A percentile compares a stretch with the other conserved stretches of the same genome.
Evolutionary conservation across 2,797 vertebrate genomes (phyloP).

Genomic region (Hydrocynus forskahlii): DNA sequence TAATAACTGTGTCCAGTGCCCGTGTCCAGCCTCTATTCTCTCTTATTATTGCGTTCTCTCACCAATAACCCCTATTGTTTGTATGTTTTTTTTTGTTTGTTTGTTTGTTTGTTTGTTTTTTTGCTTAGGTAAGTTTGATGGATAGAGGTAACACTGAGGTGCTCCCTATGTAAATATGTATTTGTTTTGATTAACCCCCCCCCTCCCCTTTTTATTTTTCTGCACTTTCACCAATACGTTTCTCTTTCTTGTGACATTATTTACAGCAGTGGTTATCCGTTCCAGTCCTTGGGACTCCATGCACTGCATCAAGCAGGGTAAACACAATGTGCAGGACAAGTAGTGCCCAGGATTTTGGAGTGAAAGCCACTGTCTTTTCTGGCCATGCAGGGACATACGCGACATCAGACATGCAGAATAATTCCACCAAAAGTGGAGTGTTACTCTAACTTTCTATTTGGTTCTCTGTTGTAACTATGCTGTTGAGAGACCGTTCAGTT

Average conservation of each 20-base stretch:
- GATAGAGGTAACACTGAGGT: constrained; percentile 67
- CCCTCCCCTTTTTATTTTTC: constrained; percentile 55
- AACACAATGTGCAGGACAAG: not conserved
- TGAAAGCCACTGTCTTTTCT: not conserved
- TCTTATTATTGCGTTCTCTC: constrained; percentile 22
- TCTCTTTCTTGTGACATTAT: constrained; percentile 52
- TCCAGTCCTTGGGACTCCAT: not conserved
- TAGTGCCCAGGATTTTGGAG: not conserved
- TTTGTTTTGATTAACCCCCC: constrained; percentile 47
- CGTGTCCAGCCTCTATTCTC: constrained; percentile 15
- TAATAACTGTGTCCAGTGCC: not conserved
- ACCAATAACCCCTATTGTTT: constrained; percentile 6
- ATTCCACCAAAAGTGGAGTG: not conserved
- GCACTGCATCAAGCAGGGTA: constrained; percentile 24
- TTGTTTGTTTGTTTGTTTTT: constrained; percentile 1
- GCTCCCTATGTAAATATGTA: constrained; percentile 81
- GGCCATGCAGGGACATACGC: not conserved
- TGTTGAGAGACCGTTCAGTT: constrained; percentile 32
- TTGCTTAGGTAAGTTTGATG: constrained; percentile 20
- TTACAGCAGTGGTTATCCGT: not conserved
- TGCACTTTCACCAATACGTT: constrained; percentile 85
- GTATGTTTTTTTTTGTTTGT: constrained; percentile 18
- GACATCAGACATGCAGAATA: not conserved
- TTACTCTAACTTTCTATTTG: constrained; percentile 19
- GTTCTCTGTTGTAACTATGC: constrained; percentile 32